Conservation (phyloP, 2,113 vertebrate genomes). For the Scomber japonicus region DNA sequence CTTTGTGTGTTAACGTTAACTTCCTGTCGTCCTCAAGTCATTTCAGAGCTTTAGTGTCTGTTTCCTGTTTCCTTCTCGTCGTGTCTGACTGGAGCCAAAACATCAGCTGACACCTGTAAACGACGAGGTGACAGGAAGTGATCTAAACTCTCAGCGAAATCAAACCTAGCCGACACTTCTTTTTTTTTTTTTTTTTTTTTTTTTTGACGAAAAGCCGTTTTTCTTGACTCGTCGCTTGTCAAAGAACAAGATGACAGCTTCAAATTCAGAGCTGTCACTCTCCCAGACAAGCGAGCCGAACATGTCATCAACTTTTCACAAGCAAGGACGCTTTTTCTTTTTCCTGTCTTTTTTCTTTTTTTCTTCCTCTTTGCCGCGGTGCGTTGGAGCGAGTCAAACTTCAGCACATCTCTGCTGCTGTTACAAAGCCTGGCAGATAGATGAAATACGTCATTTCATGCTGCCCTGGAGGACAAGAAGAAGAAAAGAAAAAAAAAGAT, state of each 20-base stretch:
- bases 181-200: too few species aligned
- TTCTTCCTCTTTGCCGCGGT: background rate
- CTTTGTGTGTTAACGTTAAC: too few species aligned
- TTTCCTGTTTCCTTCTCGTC: background rate
- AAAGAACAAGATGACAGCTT: slow-evolving; percentile 50
- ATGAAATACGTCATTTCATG: slow-evolving; percentile 66
- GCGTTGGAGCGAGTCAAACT: slow-evolving; percentile 42
- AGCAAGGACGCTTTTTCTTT: slow-evolving; percentile 34
- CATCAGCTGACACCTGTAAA: slow-evolving; percentile 49
- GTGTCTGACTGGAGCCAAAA: slow-evolving; percentile 27
- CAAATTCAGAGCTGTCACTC: slow-evolving; percentile 55
- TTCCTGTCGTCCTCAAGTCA: too few species aligned
- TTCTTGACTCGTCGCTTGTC: slow-evolving; percentile 35
- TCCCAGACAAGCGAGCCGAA: slow-evolving; percentile 40
- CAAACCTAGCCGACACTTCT: slow-evolving; percentile 29
- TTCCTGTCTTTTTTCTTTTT: background rate
- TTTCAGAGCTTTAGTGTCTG: background rate
- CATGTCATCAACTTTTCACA: slow-evolving; percentile 59
- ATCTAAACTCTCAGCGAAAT: slow-evolving; percentile 60
- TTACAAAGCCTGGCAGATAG: slow-evolving; percentile 53
- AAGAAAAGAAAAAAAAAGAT: background rate
- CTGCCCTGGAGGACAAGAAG: slow-evolving; percentile 24
- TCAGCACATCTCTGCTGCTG: slow-evolving; percentile 47
- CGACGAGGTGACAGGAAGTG: slow-evolving; percentile 29
- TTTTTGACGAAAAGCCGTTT: too few species aligned